These are phyloP conservation scores for Crepidodera aurea DNA, from an alignment of 2,888 invertebrate genomes.

Conservation along the genomic window DNA sequence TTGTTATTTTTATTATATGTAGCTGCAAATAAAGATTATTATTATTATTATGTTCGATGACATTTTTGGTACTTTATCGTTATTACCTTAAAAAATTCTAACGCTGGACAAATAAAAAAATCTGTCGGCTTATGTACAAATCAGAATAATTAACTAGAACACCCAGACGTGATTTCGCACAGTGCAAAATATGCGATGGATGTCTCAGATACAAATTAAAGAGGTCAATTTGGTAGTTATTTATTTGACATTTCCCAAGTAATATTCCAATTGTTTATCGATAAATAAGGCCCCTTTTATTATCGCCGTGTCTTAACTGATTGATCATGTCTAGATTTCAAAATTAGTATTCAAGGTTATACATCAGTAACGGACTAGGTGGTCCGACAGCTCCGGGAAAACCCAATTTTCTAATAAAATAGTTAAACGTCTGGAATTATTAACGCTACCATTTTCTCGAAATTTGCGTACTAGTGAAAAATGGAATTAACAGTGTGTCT, in stretches of 20 bases:
- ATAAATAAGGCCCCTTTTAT: conserved; percentile 14
- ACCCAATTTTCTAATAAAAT: too few relatives aligned
- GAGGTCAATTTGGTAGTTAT: conserved; percentile 28
- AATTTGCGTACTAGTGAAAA: too few relatives aligned
- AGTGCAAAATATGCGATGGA: conserved; percentile 3
- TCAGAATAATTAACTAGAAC: conserved; percentile 1
- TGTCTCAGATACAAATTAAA: conserved; percentile 31
- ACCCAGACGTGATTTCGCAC: conserved; percentile 1
- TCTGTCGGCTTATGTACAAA: not conserved
- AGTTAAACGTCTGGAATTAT: too few relatives aligned
- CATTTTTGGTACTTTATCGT: too few relatives aligned
- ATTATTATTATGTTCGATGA: too few relatives aligned
- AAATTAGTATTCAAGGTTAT: conserved; percentile 27
- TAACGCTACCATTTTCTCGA: too few relatives aligned
- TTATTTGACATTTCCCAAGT: conserved; percentile 28
- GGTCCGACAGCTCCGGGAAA: too few relatives aligned
- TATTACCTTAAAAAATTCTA: too few relatives aligned
- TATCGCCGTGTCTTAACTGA: conserved; percentile 16
- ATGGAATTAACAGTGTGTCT: too few relatives aligned
- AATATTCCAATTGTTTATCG: conserved; percentile 26
- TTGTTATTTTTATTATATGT: too few relatives aligned
- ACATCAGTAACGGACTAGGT: not conserved
- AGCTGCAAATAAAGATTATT: too few relatives aligned
- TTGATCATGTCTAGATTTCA: conserved; percentile 27
- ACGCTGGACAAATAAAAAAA: too few relatives aligned